Evolutionary conservation across 2,797 vertebrate genomes (phyloP).

Genomic region (Thripadectes ignobilis): DNA sequence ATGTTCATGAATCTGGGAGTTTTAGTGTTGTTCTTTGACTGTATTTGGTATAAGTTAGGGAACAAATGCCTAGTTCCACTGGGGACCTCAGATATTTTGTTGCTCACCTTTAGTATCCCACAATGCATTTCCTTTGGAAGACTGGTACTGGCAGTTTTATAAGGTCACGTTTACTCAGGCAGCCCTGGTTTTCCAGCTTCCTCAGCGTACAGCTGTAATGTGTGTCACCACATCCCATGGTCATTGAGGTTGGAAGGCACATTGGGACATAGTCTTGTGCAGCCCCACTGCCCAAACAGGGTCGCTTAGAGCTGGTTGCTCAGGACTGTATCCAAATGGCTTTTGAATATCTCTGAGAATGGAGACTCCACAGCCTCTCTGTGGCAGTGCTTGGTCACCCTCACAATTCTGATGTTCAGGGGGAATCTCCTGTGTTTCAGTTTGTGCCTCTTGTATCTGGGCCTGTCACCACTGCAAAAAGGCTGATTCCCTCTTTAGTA

Average conservation of each 20-base stretch:
- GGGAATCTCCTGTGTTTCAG: neutral
- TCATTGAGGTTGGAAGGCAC: neutral
- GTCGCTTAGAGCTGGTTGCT: neutral
- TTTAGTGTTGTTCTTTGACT: neutral
- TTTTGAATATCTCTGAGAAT: neutral
- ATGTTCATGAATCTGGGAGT: neutral
- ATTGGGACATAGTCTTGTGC: neutral
- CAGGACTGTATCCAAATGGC: neutral
- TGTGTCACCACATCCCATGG: neutral
- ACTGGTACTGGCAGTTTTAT: neutral
- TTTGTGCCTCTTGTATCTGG: fast-evolving
- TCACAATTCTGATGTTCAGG: neutral
- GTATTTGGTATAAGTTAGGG: neutral
- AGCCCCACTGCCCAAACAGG: neutral
- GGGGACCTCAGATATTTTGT: neutral
- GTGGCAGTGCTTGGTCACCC: neutral
- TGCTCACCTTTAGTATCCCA: neutral
- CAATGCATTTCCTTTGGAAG: neutral
- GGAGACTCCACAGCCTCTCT: neutral
- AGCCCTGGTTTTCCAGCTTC: neutral
- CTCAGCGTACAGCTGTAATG: neutral
- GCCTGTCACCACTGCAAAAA: neutral
- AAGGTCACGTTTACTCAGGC: neutral
- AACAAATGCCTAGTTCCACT: neutral
- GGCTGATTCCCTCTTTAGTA: neutral